Percentiles rank a stretch among this genome's conserved stretches.
Conservation (phyloP, 1,140 invertebrate species). For the Epicauta chinensis region DNA sequence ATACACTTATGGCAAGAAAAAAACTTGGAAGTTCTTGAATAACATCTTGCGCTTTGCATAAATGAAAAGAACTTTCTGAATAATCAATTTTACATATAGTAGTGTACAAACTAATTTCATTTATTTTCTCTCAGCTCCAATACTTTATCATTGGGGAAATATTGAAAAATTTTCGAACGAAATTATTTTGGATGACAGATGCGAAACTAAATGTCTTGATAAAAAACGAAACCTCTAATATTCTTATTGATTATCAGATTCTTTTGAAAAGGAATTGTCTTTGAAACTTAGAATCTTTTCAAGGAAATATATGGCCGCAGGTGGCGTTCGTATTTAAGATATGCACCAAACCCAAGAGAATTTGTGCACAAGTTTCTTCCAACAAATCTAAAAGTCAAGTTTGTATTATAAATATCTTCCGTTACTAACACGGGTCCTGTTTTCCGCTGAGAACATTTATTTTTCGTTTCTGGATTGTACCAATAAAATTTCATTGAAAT, state of each 20-base stretch:
- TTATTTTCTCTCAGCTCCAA: background rate
- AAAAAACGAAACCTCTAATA: conserved; percentile 1
- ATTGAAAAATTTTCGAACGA: too few species aligned
- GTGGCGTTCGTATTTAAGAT: conserved; percentile 16
- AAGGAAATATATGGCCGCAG: conserved; percentile 14
- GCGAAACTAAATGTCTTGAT: background rate
- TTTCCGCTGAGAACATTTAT: too few species aligned
- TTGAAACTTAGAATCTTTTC: conserved; percentile 13
- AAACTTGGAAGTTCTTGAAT: conserved; percentile 2
- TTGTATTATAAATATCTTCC: conserved; percentile 13
- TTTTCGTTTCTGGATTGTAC: too few species aligned
- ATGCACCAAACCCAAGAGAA: conserved; percentile 16
- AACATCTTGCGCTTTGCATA: conserved; percentile 9
- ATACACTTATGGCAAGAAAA: background rate
- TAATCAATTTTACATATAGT: conserved; percentile 2
- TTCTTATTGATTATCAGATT: conserved; percentile 9
- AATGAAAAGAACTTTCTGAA: conserved; percentile 1
- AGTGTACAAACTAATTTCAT: background rate
- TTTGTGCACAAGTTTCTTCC: conserved; percentile 16
- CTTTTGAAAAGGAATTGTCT: conserved; percentile 13
- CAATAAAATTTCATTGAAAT: too few species aligned
- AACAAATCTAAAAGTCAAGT: conserved; percentile 16
- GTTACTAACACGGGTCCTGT: too few species aligned
- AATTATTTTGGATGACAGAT: background rate
- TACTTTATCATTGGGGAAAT: too few species aligned